Evolutionary conservation across 2,797 vertebrate genomes (phyloP).

Genomic region (Spinus olivaceus): DNA sequence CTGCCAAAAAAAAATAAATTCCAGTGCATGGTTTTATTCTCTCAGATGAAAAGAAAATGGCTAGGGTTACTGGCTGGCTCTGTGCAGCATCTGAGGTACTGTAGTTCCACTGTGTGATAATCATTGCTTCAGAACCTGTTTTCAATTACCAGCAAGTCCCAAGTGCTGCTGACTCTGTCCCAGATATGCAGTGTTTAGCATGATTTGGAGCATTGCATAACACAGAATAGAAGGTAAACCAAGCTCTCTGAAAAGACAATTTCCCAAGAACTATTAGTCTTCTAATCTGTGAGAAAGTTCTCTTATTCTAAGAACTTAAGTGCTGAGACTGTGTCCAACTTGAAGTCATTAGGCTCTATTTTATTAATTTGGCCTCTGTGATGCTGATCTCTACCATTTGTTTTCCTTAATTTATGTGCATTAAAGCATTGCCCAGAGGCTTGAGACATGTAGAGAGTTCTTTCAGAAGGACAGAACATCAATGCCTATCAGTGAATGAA

Average conservation of each 20-base stretch:
- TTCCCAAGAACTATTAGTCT: not conserved
- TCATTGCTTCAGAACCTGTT: conserved; percentile 57
- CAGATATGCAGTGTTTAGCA: not conserved
- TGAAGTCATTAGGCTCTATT: conserved; percentile 20
- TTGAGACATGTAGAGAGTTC: not conserved
- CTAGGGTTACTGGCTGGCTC: conserved; percentile 49
- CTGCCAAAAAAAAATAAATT: not conserved
- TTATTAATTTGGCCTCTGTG: conserved; percentile 16
- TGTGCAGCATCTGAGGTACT: conserved; percentile 22
- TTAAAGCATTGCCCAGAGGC: conserved; percentile 43
- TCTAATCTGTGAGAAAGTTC: not conserved
- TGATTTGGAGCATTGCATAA: conserved; percentile 15
- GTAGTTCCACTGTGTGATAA: conserved; percentile 40
- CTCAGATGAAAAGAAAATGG: conserved; percentile 41
- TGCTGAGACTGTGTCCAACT: conserved; percentile 6
- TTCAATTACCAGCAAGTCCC: conserved; percentile 55
- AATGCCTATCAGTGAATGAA: conserved; percentile 31
- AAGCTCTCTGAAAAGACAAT: not conserved
- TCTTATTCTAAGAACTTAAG: not conserved
- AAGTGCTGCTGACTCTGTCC: not conserved
- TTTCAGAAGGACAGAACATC: conserved; percentile 30
- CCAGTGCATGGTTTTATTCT: not conserved
- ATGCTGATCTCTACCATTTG: conserved; percentile 34
- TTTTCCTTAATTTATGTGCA: conserved; percentile 60
- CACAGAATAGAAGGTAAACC: conserved; percentile 31